Conservation (phyloP, 1,140 invertebrate genomes). For the Zaprionus tsacasi region DNA sequence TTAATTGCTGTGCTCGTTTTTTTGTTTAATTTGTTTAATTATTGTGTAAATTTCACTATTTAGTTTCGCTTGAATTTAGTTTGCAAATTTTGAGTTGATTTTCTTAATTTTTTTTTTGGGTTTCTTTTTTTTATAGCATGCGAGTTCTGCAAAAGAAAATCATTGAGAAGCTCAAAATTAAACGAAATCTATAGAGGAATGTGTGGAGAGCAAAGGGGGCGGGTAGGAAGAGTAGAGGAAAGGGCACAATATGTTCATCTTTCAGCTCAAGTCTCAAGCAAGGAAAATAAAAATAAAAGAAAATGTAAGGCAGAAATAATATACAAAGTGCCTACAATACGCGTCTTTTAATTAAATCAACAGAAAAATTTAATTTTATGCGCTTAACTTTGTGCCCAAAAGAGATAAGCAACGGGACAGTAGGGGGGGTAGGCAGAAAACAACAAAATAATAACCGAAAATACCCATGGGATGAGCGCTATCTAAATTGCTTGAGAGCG, state of each 20-base stretch:
- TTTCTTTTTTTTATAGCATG: conserved; percentile 74
- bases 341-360: conserved; percentile 36
- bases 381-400: conserved; percentile 19
- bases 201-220: neutral
- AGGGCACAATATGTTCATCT: neutral
- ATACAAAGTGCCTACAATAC: neutral
- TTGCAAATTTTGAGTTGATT: conserved; percentile 73
- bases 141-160: conserved; percentile 82
- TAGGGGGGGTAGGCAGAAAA: neutral
- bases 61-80: conserved; percentile 59
- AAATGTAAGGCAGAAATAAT: neutral
- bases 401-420: conserved; percentile 26
- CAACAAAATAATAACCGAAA: conserved; percentile 3
- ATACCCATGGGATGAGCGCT: conserved; percentile 39
- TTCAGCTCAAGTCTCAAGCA: neutral
- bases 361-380: conserved; percentile 47
- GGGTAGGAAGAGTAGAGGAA: neutral
- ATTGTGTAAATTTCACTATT: conserved; percentile 61
- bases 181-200: conserved; percentile 70
- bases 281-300: conserved; percentile 6
- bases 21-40: conserved; percentile 24
- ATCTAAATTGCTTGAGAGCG: conserved; percentile 47
- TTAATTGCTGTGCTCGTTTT: conserved; percentile 46
- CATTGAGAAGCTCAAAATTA: conserved; percentile 78
- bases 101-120: conserved; percentile 54